Base-by-base conservation (phyloP, 2,888 invertebrate genomes). In the Ellobium chinense region DNA sequence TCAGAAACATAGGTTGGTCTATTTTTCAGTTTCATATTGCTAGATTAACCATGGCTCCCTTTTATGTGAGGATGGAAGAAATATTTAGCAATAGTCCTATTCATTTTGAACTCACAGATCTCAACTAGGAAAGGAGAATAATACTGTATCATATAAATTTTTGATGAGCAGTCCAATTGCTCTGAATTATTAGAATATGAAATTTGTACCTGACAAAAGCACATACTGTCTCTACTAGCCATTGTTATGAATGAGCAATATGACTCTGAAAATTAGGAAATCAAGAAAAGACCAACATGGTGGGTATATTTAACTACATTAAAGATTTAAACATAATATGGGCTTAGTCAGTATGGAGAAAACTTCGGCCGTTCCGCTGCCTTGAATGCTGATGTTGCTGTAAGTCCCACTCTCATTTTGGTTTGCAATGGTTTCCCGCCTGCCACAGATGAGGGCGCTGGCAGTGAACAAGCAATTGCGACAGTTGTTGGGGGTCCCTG, bases 331-430 rank as follows among this genome's bases (percentile, higher is more conserved):
- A 78, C n/a, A n/a, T n/a, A n/a, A n/a, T n/a, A 81, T 1, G 78
- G 81, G 56, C 76, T 78, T 29, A 80, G 84, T 90, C 87, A 91
- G 88, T 91, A 91, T 37, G 91, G 91, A 84, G 91, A 85, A 85
- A 91, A 90, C 86, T 91, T 91, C 62, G 89, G 80, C 82, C 85
- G 83, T 78, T 88, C 87, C 74, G 88, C 89, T 63, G 89, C 87
- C 85, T 89, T 88, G 80, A 88, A 85, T 36, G 85, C 78, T 66
- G 83, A 83, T 60, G 83, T 85, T 68, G 91, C 88, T 80, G 88
- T 85, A 79, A 90, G 85, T 79, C 90, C 90, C 46, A 89, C 86
- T 82, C 91, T 83, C 86, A 91, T 87, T 88, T 91, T 91, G 81
- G 89, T 87, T 66, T 88, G 87, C 79, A 89, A 86, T 83, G 86